These are phyloP conservation scores for Lophotriccus pileatus DNA, from an alignment of 2,797 vertebrate species.

Conservation along the genomic window DNA sequence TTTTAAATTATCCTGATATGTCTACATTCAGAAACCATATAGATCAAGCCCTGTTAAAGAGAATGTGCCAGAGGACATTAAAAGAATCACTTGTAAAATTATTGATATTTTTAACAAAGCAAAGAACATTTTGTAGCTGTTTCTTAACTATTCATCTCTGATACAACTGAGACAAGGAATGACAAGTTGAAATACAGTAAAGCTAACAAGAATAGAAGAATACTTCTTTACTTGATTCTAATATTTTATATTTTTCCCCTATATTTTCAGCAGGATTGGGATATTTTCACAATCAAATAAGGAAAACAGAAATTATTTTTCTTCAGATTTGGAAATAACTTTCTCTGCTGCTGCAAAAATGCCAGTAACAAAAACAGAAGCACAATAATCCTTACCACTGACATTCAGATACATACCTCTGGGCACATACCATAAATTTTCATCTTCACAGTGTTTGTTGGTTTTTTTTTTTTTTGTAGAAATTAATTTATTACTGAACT, in stretches of 20 bases:
- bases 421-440: background rate
- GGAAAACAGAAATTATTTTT: background rate
- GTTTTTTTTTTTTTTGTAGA: too few species aligned
- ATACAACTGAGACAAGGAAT: background rate
- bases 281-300: background rate
- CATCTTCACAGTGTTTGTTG: background rate
- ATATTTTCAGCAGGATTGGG: background rate
- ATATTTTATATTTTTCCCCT: background rate
- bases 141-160: background rate
- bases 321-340: background rate
- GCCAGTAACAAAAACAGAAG: background rate
- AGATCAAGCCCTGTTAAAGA: background rate
- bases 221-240: background rate
- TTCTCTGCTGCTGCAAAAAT: background rate
- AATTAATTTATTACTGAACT: background rate
- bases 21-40: background rate
- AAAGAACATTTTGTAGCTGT: background rate
- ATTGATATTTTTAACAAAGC: background rate
- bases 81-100: background rate
- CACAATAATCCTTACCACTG: background rate
- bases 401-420: background rate
- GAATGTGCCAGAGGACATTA: background rate
- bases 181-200: background rate
- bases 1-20: background rate
- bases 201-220: background rate